Evolutionary conservation across 1,140 invertebrate species (phyloP), one percentile per base, ranked within the genome.

Genomic region (Luehdorfia chinensis): DNA sequence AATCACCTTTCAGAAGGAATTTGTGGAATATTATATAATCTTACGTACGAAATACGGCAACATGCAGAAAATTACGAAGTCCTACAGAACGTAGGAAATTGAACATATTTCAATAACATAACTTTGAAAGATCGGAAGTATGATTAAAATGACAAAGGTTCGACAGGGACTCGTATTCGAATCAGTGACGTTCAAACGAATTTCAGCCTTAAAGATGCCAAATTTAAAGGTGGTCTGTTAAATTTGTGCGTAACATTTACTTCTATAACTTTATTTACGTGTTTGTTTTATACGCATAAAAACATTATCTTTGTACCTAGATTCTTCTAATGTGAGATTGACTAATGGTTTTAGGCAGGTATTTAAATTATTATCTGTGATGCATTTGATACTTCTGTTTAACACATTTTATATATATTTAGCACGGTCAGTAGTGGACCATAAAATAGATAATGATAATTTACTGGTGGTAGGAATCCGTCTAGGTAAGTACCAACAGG

Each of bases 101-200:
- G 76, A 78, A 84, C 80, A 84, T 84, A 84, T 84, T 81, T 84
- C 80, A 84, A 84, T 84, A 81, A 81, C 68, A 78, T 81, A 78
- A 84, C 80, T 81, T 81, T 74, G 75, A 75, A 81, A 81, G 80
- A 84, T 84, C 75, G 75, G 77, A 84, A 84, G 67, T 75, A 65
- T 74, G 80, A 81, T 84, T 81, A 84, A 79, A 81, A 81, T 84
- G 80, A 84, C 80, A 81, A 81, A 84, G 77, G 77, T 84, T 80
- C 75, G 80, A 84, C 80, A 77, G 74, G 63, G 66, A 67, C 45
- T 56, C 60, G 59, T 47, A 51, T 63, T 59, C 45, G 55, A 59
- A 65, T 52, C 46, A 21, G 8, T 44, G 21, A 32, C 39, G 52
- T 47, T 47, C 66, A 66, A 48, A 52, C 51, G 60, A 84, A 55